Conservation (phyloP, 2,888 invertebrate species). For the Lasius platythorax region DNA sequence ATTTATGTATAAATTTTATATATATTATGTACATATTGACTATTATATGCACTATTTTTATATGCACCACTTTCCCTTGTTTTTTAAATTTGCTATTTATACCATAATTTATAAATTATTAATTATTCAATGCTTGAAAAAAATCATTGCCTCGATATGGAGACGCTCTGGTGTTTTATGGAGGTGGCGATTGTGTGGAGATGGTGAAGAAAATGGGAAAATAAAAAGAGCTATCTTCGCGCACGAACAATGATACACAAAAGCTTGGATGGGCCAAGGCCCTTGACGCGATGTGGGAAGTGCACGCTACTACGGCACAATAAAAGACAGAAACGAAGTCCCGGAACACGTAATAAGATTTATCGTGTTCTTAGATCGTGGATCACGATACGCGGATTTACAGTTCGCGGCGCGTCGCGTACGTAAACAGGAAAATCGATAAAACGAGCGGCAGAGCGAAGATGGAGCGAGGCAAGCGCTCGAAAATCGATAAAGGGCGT, state of each 20-base stretch:
- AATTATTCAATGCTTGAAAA: not conserved
- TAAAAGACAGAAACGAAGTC: constrained; percentile 69
- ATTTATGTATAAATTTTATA: too few species aligned
- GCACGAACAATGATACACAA: constrained; percentile 53
- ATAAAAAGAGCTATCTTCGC: constrained; percentile 26
- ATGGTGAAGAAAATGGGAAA: constrained; percentile 44
- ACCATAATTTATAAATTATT: too few species aligned
- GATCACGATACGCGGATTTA: constrained; percentile 74
- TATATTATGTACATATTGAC: too few species aligned
- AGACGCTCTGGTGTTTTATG: constrained; percentile 17
- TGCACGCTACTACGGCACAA: constrained; percentile 66
- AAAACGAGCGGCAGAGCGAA: constrained; percentile 21
- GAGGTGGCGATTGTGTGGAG: constrained; percentile 18
- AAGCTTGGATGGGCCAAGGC: constrained; percentile 49
- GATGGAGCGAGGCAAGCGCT: constrained; percentile 41
- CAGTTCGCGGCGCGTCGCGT: constrained; percentile 65
- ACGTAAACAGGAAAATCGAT: constrained; percentile 70
- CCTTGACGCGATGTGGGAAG: constrained; percentile 52
- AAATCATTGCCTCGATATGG: constrained; percentile 16
- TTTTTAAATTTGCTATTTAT: too few species aligned
- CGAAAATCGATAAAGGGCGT: constrained; percentile 55
- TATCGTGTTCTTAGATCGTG: constrained; percentile 74
- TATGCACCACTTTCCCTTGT: too few species aligned
- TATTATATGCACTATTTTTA: too few species aligned
- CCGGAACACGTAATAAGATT: constrained; percentile 70